Evolutionary conservation across 2,113 vertebrate species (phyloP), one percentile per base, ranked within the genome.

Genomic region (Boleophthalmus pectinirostris): DNA sequence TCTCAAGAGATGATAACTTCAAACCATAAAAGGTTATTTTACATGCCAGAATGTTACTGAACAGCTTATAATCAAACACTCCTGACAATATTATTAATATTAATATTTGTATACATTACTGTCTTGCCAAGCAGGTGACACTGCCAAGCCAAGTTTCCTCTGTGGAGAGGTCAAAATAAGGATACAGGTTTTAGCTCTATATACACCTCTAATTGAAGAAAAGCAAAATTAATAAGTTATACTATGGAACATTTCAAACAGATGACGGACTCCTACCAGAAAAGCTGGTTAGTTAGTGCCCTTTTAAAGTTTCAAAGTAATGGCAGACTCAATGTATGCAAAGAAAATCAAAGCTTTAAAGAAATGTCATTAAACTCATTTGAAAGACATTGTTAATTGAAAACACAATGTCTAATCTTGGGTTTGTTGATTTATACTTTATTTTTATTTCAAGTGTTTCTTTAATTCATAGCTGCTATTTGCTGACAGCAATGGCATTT

Each of bases 401-500:
- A 64, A 64, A 21, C 33, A 64, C 33, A 43, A 64, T 9, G 15
- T n/a, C 61, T 38, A 64, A 64, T 64, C 29, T 43, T 35, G 18
- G 66, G 25, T 69, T 69, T 68, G 78, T 64, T 82, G 60, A 76
- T 35, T 56, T 70, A 1, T 71, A 53, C n/a, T 23, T 75, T 43
- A 58, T 35, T 24, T 64, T 75, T 71, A 43, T 67, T 72, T 51
- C 64, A 72, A 47, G 46, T 66, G 21, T 25, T 74, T 70, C 73
- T 11, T 69, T 78, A 75, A 79, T 65, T 72, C 47, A 66, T 66
- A 45, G 61, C 70, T 79, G 68, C 47, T 63, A 77, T 47, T 24
- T 68, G 33, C 11, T 68, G 63, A 79, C 74, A 80, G 46, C 35
- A 77, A 77, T 69, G 68, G 72, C 70, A 47, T 47, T 72, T 70